phyloP scores from a whole-genome alignment of 2,888 invertebrate genomes.

The Zaprionus obscuricornis region DNA sequence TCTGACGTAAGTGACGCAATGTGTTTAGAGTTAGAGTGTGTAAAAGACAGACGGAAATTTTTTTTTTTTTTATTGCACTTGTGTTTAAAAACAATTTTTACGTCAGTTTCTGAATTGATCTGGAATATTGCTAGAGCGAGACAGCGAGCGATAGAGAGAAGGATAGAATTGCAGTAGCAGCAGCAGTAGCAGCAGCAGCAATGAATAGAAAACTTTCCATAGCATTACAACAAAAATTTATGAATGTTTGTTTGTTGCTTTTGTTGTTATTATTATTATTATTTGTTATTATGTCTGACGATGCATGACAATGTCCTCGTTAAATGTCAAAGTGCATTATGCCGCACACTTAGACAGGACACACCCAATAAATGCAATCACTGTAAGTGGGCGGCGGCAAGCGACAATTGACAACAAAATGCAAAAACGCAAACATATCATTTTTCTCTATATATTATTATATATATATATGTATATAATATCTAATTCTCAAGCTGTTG shows the following conservation, averaged over 20 bases:
- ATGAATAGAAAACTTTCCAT: conserved; percentile 42
- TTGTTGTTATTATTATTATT: not conserved
- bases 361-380: conserved; percentile 1
- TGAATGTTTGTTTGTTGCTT: no score
- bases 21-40: conserved; percentile 7
- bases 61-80: conserved; percentile 25
- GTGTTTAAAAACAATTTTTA: conserved; percentile 52
- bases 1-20: conserved; percentile 44
- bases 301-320: conserved; percentile 6
- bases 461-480: no score
- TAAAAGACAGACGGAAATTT: conserved; percentile 20
- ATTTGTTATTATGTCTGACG: conserved; percentile 26
- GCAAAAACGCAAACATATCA: not conserved
- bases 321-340: conserved; percentile 29
- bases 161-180: no score
- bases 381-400: conserved; percentile 3
- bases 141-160: no score
- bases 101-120: conserved; percentile 45
- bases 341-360: no score
- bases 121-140: no score
- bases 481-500: not conserved
- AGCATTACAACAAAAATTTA: conserved; percentile 34
- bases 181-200: no score
- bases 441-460: not conserved
- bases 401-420: conserved; percentile 6